Conservation (phyloP, 2,888 invertebrate species). For the Biston stratarius region DNA sequence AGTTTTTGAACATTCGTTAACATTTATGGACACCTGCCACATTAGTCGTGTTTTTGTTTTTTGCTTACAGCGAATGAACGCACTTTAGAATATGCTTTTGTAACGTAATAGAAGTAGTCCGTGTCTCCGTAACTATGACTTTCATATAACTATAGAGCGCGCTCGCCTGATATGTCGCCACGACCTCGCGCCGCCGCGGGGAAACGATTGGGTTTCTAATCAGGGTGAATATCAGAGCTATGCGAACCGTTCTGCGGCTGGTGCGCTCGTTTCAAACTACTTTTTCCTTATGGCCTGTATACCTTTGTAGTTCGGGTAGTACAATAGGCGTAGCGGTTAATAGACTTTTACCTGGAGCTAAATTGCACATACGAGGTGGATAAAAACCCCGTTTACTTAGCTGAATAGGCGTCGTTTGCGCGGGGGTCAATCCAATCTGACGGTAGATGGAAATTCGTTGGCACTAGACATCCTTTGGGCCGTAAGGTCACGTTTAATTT, state of each 20-base stretch:
- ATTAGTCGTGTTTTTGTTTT: no score
- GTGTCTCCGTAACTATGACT: conserved; percentile 16
- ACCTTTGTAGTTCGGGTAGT: conserved; percentile 28
- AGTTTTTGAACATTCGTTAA: neutral
- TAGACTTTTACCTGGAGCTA: conserved; percentile 19
- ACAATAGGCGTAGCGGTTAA: conserved; percentile 27
- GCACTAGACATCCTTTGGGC: neutral
- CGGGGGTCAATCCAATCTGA: conserved; percentile 15
- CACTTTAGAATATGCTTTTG: no score
- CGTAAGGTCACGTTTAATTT: neutral
- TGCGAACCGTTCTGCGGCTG: conserved; percentile 52
- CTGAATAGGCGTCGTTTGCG: conserved; percentile 18
- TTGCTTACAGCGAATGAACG: no score
- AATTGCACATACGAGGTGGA: conserved; percentile 15
- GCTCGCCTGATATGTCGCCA: conserved; percentile 42
- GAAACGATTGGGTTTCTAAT: conserved; percentile 60
- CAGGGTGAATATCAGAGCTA: conserved; percentile 57
- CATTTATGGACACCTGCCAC: neutral
- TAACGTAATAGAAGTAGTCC: neutral
- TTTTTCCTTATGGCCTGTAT: conserved; percentile 34
- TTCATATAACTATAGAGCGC: conserved; percentile 11
- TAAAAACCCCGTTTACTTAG: conserved; percentile 25
- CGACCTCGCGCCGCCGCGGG: conserved; percentile 31
- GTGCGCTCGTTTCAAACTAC: conserved; percentile 42
- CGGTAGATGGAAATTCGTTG: conserved; percentile 8